Base-by-base conservation (phyloP, 2,888 invertebrate genomes). In the Meiosimyza decipiens region DNA sequence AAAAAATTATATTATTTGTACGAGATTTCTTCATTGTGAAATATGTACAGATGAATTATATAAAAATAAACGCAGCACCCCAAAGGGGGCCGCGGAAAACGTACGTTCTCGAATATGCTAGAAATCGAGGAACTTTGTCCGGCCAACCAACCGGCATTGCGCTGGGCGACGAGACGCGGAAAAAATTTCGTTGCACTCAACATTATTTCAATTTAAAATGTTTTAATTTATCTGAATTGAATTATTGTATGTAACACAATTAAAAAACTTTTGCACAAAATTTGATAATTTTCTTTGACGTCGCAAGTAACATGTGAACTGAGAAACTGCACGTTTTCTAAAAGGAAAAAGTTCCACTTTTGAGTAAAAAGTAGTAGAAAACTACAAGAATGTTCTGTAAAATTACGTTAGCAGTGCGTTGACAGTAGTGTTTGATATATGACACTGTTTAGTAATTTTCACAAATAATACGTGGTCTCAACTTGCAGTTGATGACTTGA, bases 91-190 rank as follows among this genome's bases (percentile, higher is more conserved):
- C 47, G 49, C 18, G 59, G n/a, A 66, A 40, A 80, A 84, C 85
- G 80, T 82, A 84, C 85, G 74, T 80, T 80, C 77, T 83, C 83
- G 82, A 85, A 85, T 76, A 84, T 83, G 80, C 84, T 82, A 84
- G 84, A 85, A 83, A 77, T 70, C 59, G 77, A 77, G 11, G 77
- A 74, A 67, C 77, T 70, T 74, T 82, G 82, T 62, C 82, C 78
- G 73, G 77, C 69, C 52, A 74, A 75, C 55, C 77, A 66, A 28
- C 75, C 78, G 40, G 74, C 64, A 67, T 76, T 78, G 66, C 80
- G 81, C 67, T 84, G 84, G 52, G 82, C 81, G 47, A 78, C 78
- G 52, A 82, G 76, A 68, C 83, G 82, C 70, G 86, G 83, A 55
- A 85, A 75, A 71, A 85, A 79, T 73, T 84, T 85, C 62, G 85